A percentile compares a stretch with the other conserved stretches of the same genome.
Evolutionary conservation across 2,113 vertebrate genomes (phyloP).

Genomic region (Solea solea): DNA sequence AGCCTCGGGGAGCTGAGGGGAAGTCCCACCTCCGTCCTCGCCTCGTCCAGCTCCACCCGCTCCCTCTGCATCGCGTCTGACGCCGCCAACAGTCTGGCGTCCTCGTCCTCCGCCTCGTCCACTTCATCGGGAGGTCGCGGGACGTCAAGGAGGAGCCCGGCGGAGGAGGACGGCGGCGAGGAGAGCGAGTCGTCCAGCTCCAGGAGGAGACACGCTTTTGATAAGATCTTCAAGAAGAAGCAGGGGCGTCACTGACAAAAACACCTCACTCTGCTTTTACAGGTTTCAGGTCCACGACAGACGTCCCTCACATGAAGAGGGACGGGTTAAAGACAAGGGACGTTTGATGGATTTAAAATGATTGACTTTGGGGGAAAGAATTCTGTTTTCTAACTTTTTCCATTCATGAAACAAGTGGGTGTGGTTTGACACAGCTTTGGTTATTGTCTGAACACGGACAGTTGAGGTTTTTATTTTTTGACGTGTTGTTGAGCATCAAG

Average conservation of each 20-base stretch:
- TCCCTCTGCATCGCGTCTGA: constrained; percentile 86
- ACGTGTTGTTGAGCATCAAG: too few species aligned
- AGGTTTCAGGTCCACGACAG: too few species aligned
- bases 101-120: constrained; percentile 15
- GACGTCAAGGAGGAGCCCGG: constrained; percentile 81
- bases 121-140: constrained; percentile 61
- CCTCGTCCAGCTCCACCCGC: constrained; percentile 81
- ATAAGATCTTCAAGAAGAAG: constrained; percentile 94
- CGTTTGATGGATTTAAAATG: too few species aligned
- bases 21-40: constrained; percentile 39
- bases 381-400: too few species aligned
- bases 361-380: too few species aligned
- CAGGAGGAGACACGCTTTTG: constrained; percentile 90
- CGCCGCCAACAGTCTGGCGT: constrained; percentile 64
- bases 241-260: constrained; percentile 67
- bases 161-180: constrained; percentile 87
- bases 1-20: constrained; percentile 89
- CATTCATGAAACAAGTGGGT: too few species aligned
- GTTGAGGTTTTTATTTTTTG: too few species aligned
- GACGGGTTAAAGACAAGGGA: too few species aligned
- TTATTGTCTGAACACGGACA: too few species aligned
- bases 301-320: too few species aligned
- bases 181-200: constrained; percentile 82
- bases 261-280: too few species aligned
- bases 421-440: too few species aligned